phyloP scores from a whole-genome alignment of 2,888 invertebrate genomes.

The Thumatha senex region DNA sequence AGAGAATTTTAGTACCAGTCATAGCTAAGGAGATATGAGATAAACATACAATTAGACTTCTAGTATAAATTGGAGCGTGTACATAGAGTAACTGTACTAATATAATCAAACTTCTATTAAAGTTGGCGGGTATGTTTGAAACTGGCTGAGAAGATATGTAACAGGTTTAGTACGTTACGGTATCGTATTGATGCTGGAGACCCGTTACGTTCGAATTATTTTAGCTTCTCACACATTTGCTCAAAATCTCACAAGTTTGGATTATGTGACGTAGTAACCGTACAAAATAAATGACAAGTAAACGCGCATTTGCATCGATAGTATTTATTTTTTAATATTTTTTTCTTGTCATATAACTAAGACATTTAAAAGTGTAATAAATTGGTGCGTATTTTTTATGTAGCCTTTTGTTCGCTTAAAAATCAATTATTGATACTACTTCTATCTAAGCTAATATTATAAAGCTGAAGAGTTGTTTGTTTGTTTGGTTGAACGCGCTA shows the following conservation, averaged over 20 bases:
- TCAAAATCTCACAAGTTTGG: slow-evolving; percentile 11
- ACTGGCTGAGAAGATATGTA: slow-evolving; percentile 38
- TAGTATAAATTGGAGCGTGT: slow-evolving; percentile 6
- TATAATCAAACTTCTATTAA: slow-evolving; percentile 26
- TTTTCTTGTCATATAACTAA: too few species aligned
- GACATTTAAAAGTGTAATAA: too few species aligned
- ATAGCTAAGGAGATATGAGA: slow-evolving; percentile 3
- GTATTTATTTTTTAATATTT: too few species aligned
- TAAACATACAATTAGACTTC: slow-evolving; percentile 13
- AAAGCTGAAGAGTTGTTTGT: too few species aligned
- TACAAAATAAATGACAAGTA: background rate
- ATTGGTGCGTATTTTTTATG: too few species aligned
- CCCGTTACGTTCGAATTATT: slow-evolving; percentile 44
- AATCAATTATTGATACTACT: too few species aligned
- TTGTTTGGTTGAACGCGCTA: too few species aligned
- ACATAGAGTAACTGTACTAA: slow-evolving; percentile 22
- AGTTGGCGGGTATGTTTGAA: slow-evolving; percentile 37
- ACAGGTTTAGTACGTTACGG: slow-evolving; percentile 47
- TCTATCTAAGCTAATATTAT: too few species aligned
- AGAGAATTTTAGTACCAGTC: background rate
- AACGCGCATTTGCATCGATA: background rate
- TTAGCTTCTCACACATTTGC: slow-evolving; percentile 15
- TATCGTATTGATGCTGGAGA: slow-evolving; percentile 30
- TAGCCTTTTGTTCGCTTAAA: too few species aligned
- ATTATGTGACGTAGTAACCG: too few species aligned